Evolutionary conservation across 2,888 invertebrate genomes (phyloP), one percentile per base, ranked within the genome.

Genomic region (Ichneumon xanthorius): DNA sequence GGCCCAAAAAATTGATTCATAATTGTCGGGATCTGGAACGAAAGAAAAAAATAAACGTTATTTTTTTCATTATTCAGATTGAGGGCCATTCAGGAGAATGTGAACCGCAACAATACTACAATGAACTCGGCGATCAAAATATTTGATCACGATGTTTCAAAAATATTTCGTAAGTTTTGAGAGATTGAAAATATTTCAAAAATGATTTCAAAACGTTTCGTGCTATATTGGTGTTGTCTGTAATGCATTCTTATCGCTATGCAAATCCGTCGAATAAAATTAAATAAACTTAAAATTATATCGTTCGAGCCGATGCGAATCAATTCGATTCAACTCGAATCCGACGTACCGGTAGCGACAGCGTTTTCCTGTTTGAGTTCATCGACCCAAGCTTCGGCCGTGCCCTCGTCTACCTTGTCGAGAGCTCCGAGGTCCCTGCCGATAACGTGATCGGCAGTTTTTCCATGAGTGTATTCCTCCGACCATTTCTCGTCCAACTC

Each of bases 1-100:
- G 82, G 95, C 94, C 96, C 96, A 96, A 89, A 96, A 95, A 84
- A 95, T 94, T 30, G 94, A 93, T 89, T 96, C 96, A 90, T 95
- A 96, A 89, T 96, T 95, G 81, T 96, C 95, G 55, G 95, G 94
- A 84, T 90, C 93, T 92, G 73, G 19, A 77, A 48, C 45, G 45
- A 16, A 2, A 58, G 1, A 33, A 58, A 55, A 58, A 16, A 33
- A 33, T 5, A 30, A 30, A 7, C 7, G n/a, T 63, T 45, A 33
- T 37, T 14, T 16, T 48, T 40, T 40, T 40, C 11, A 40, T 40
- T 40, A 9, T 11, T 40, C 40, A 11, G 9, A 3, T 40, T 3
- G 40, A 40, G 11, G 40, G 5, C 9, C 3, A 9, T 40, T 33
- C 33, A 7, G 6, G 33, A 33, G 1, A 33, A 33, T 33, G 33